These are phyloP conservation scores for Perca flavescens DNA, from an alignment of 2,113 vertebrate species.

Conservation along the genomic window DNA sequence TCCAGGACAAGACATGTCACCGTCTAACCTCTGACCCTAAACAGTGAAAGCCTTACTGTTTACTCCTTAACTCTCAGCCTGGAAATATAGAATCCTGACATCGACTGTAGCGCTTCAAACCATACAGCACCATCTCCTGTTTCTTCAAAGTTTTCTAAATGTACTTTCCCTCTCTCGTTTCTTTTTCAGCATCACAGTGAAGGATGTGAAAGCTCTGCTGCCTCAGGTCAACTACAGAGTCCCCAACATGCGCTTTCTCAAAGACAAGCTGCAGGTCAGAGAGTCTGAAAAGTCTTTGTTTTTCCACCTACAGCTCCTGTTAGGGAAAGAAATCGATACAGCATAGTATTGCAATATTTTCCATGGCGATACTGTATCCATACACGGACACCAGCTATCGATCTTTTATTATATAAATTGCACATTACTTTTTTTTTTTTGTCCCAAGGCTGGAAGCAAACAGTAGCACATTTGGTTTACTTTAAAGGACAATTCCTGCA, in stretches of 20 bases:
- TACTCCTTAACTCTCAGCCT: not conserved
- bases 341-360: no score
- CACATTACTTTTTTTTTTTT: no score
- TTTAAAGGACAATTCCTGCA: no score
- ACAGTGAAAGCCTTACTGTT: not conserved
- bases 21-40: not conserved
- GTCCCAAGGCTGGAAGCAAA: no score
- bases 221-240: constrained; percentile 90
- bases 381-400: no score
- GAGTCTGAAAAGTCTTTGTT: not conserved
- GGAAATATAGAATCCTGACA: not conserved
- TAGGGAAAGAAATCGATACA: no score
- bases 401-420: no score
- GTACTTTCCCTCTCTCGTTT: not conserved
- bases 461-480: no score
- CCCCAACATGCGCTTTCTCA: constrained; percentile 90
- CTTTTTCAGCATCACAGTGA: constrained; percentile 84
- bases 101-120: not conserved
- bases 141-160: not conserved
- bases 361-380: no score
- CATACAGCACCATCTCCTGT: constrained; percentile 44
- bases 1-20: not conserved
- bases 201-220: constrained; percentile 89
- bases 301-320: not conserved
- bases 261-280: constrained; percentile 89